These are phyloP conservation scores for Caranx melampygus DNA, from an alignment of 2,113 vertebrate genomes.

Conservation along the genomic window DNA sequence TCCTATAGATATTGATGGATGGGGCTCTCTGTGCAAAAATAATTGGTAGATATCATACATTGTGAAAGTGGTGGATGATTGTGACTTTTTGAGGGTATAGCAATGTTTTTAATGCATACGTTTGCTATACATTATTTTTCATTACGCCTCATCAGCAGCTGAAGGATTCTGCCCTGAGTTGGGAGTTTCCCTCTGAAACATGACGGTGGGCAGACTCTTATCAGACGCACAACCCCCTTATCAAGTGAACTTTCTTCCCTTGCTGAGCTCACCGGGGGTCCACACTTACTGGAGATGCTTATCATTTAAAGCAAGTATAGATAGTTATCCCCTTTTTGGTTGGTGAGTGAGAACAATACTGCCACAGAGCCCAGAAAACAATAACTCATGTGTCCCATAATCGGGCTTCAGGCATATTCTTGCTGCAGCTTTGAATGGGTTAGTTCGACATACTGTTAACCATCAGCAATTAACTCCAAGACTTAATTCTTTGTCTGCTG, in stretches of 20 bases:
- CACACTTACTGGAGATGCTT: neutral
- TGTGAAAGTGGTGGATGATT: neutral
- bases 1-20: neutral
- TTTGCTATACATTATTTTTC: too few relatives aligned
- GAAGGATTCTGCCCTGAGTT: neutral
- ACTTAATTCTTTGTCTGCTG: neutral
- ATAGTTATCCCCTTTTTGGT: neutral
- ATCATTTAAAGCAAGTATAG: slow-evolving; percentile 4
- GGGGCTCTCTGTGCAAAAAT: neutral
- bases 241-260: slow-evolving; percentile 31
- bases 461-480: neutral
- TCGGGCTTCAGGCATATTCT: neutral
- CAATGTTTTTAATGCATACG: neutral
- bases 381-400: neutral
- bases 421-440: slow-evolving; percentile 27
- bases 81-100: neutral
- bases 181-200: neutral
- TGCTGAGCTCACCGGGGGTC: neutral
- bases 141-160: too few relatives aligned
- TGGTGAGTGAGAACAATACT: slow-evolving; percentile 5
- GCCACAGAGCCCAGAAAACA: slow-evolving; percentile 5
- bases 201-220: neutral
- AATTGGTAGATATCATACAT: neutral
- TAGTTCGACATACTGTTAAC: slow-evolving; percentile 3
- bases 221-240: neutral